phyloP scores from a whole-genome alignment of 2,113 vertebrate species.

The Eubucco bourcierii region DNA sequence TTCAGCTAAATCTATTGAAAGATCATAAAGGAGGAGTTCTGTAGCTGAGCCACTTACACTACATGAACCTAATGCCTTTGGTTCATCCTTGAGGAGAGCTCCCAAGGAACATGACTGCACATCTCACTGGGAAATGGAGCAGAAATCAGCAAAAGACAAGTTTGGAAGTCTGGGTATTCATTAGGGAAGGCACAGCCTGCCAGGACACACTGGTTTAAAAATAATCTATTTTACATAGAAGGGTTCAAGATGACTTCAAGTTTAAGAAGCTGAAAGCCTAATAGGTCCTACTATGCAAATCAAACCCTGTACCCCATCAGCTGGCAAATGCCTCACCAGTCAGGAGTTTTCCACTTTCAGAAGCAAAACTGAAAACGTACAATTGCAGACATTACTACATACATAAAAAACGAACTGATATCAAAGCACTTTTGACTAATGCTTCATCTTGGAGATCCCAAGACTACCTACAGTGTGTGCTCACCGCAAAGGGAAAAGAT shows the following conservation, averaged over 20 bases:
- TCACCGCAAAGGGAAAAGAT: neutral
- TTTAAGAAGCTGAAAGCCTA: constrained; percentile 1
- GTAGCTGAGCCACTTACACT: rapidly evolving
- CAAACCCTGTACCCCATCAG: neutral
- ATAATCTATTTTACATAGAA: constrained; percentile 7
- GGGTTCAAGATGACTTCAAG: neutral
- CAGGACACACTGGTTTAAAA: neutral
- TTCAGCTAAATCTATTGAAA: neutral
- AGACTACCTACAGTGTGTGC: rapidly evolving
- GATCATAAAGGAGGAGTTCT: neutral
- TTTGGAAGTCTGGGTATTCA: neutral
- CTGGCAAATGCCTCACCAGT: neutral
- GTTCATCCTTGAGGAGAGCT: neutral
- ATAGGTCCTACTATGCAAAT: constrained; percentile 33
- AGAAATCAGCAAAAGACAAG: neutral
- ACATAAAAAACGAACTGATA: neutral
- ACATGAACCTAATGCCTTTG: rapidly evolving
- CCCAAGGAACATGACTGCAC: neutral
- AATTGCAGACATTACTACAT: neutral
- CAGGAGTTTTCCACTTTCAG: neutral
- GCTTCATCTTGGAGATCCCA: neutral
- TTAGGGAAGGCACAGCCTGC: neutral
- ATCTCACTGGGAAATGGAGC: rapidly evolving
- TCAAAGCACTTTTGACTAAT: neutral
- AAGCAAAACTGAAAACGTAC: neutral